A percentile compares a stretch with the other conserved stretches of the same genome.
Evolutionary conservation across 2,797 vertebrate genomes (phyloP).

Genomic region (Dallia pectoralis): DNA sequence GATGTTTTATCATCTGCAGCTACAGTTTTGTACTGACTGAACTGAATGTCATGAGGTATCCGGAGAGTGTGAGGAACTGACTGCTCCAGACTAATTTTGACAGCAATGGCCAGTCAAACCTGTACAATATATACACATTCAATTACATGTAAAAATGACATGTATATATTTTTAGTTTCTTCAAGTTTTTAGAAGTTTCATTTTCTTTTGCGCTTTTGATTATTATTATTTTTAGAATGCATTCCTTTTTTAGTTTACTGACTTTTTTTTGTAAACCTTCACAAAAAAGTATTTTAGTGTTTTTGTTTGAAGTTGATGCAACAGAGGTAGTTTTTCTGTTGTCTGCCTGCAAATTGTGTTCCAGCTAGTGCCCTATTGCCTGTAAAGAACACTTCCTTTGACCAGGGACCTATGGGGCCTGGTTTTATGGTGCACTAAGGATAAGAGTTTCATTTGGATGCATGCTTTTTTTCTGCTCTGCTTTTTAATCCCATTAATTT

Average conservation of each 20-base stretch:
- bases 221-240: conserved; percentile 75
- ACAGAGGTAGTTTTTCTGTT: conserved; percentile 56
- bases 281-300: conserved; percentile 46
- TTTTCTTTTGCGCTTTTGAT: conserved; percentile 84
- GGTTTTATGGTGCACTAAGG: background rate
- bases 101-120: conserved; percentile 88
- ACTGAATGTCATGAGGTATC: conserved; percentile 68
- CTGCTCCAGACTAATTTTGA: conserved; percentile 85
- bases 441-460: background rate
- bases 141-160: conserved; percentile 71
- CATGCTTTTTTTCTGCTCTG: conserved; percentile 51
- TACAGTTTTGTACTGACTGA: conserved; percentile 55
- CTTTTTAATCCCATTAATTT: conserved; percentile 65
- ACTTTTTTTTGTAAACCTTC: conserved; percentile 65
- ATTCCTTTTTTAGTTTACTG: conserved; percentile 88
- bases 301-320: conserved; percentile 62
- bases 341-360: conserved; percentile 63
- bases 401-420: background rate
- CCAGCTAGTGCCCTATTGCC: background rate
- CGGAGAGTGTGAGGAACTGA: conserved; percentile 81
- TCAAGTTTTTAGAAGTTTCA: conserved; percentile 85
- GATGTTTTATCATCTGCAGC: conserved; percentile 46
- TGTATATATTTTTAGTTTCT: conserved; percentile 86
- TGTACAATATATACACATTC: conserved; percentile 69
- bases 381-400: background rate